Percentiles rank a stretch among this genome's conserved stretches.
Evolutionary conservation across 2,113 vertebrate species (phyloP).

Genomic region (Atherinomorus stipes): DNA sequence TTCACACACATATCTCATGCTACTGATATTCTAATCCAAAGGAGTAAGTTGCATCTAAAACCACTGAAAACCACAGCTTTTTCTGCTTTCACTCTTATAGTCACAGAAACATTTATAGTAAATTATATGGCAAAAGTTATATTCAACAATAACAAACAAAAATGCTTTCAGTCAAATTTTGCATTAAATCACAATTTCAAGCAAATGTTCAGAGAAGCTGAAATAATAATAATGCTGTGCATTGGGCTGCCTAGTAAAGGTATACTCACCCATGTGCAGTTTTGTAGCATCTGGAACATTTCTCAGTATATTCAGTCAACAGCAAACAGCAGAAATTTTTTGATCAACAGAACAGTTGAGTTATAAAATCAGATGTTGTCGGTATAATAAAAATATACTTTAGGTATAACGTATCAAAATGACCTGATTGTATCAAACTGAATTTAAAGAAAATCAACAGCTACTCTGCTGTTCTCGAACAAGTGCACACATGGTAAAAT

Average conservation of each 20-base stretch:
- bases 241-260: slow-evolving; percentile 58
- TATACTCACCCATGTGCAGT: slow-evolving; percentile 80
- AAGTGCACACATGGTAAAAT: neutral
- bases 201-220: slow-evolving; percentile 6
- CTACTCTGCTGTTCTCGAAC: slow-evolving; percentile 1
- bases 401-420: slow-evolving; percentile 32
- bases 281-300: slow-evolving; percentile 67
- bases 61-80: too few relatives aligned
- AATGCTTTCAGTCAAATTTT: neutral
- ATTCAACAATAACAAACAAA: too few relatives aligned
- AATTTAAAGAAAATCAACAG: slow-evolving; percentile 21
- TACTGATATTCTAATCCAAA: too few relatives aligned
- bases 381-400: slow-evolving; percentile 1
- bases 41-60: too few relatives aligned
- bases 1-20: too few relatives aligned
- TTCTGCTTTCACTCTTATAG: neutral
- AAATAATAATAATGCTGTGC: slow-evolving; percentile 16
- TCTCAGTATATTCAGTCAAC: slow-evolving; percentile 73
- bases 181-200: neutral
- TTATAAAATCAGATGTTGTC: slow-evolving; percentile 48
- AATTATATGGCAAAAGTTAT: neutral
- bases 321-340: slow-evolving; percentile 68
- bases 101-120: neutral
- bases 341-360: slow-evolving; percentile 46
- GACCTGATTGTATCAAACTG: slow-evolving; percentile 40